Evolutionary conservation across 2,113 vertebrate genomes (phyloP), one percentile per base, ranked within the genome.

Genomic region (Bubo bubo): DNA sequence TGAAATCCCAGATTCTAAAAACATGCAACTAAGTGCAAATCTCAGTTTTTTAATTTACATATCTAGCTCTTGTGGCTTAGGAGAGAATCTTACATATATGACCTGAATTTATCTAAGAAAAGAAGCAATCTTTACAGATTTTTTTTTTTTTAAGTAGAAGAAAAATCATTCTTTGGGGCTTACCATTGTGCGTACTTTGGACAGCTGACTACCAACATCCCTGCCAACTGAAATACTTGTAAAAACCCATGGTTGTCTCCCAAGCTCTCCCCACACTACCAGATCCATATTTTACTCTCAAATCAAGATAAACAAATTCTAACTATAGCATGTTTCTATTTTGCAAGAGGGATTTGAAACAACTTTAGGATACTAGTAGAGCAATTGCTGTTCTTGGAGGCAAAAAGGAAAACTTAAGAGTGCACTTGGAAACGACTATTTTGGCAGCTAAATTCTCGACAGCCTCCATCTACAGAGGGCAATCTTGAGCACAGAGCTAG

Each of bases 171-270:
- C 67, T 92, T 89, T 71, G 49, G 26, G 59, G n/a, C 55, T 95
- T 94, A 91, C 53, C 24, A 28, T 53, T 9, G 1, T 63, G 83
- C 94, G 75, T 77, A 80, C 86, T 96, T 93, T 80, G 86, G 63
- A 86, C 79, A 96, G 94, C 79, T 92, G 86, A 94, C 71, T 95
- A 35, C 76, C 59, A 79, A 4, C 45, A n/a, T 45, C 83, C 50
- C 55, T 88, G 94, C 93, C 95, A 97, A 97, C 27, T 76, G 93
- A 96, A 96, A 87, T 62, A 90, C 85, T 82, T 62, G 45, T 41
- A 88, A 96, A 93, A 88, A 27, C 39, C 71, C 43, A 73, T 41
- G 92, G 43, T n/a, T 3, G 0, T 49, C 59, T 86, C 67, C 59
- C 55, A 84, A 94, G 59, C 37, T 87, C 70, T 82, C 74, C 68